Evolutionary conservation across 2,888 invertebrate genomes (phyloP), one percentile per base, ranked within the genome.

Genomic region (Brachyptera risi): DNA sequence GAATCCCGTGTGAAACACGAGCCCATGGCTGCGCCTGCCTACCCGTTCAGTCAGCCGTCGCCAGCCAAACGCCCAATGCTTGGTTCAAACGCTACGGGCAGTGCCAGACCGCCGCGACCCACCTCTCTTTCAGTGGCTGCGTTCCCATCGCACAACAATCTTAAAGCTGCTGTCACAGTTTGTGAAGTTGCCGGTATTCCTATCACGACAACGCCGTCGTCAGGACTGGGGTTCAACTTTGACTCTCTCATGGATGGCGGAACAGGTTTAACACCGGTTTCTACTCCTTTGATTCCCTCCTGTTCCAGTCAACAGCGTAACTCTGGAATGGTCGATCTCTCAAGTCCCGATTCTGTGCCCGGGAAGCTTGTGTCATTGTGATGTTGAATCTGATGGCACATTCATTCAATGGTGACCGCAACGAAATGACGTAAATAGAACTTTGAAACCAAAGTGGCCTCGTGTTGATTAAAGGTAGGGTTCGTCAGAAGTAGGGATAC

Each of bases 161-260:
- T 63, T 54, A 65, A 63, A 35, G 24, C 67, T 70, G 54, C 70
- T 68, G 47, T 73, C 62, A 77, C 78, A 24, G 74, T 80, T 66
- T 80, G 82, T 67, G 86, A 87, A 70, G 84, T 88, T 65, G 84
- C 87, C 31, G 93, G 92, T 60, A 83, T 93, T 66, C 84, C 91
- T 69, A 92, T 94, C 70, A 88, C 87, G 65, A 88, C 87, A 65
- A 92, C 92, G 11, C 95, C 95, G 0, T 91, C 92, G 65, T 87
- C 86, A 69, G 94, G 92, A 56, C 86, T 92, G 67, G 87, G 86
- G 68, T 92, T 94, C 77, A 93, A 92, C 76, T 94, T 92, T 74
- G 95, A 96, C 71, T 91, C 91, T 68, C 81, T 96, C 63, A 92
- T 95, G 90, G 93, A 92, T 69, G 93, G 93, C 56, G 93, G 94